Percentiles rank a stretch among this genome's conserved stretches.
Evolutionary conservation across 2,113 vertebrate species (phyloP).

Genomic region (Eira barbara): DNA sequence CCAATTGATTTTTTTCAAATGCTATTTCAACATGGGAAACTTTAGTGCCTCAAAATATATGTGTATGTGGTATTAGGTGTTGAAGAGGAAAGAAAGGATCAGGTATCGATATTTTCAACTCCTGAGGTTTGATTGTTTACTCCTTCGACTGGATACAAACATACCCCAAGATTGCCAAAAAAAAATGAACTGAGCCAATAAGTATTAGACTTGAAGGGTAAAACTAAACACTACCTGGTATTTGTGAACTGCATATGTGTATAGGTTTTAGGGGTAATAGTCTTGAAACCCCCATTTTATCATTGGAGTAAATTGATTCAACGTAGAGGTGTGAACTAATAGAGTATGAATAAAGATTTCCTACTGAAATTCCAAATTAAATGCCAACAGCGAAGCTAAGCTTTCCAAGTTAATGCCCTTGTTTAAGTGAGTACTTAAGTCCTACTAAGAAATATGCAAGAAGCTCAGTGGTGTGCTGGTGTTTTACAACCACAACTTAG

Average conservation of each 20-base stretch:
- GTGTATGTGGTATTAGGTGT: not conserved
- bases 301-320: not conserved
- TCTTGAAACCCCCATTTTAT: not conserved
- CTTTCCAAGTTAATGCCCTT: conserved; percentile 49
- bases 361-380: conserved; percentile 69
- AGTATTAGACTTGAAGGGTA: not conserved
- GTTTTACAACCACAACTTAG: not conserved
- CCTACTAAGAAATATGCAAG: conserved; percentile 51
- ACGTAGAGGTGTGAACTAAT: not conserved
- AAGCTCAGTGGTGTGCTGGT: not conserved
- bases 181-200: not conserved
- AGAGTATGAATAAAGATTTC: conserved; percentile 38
- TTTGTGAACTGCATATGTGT: not conserved
- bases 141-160: not conserved
- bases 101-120: not conserved
- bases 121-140: not conserved
- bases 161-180: not conserved
- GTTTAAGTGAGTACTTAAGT: conserved; percentile 42
- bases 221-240: not conserved
- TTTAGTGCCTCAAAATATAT: not conserved
- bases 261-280: not conserved
- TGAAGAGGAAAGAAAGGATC: not conserved
- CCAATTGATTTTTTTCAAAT: not conserved
- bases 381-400: conserved; percentile 53
- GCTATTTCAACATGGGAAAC: not conserved